Evolutionary conservation across 1,140 invertebrate genomes (phyloP).

Genomic region (Sarcophaga peregrina): DNA sequence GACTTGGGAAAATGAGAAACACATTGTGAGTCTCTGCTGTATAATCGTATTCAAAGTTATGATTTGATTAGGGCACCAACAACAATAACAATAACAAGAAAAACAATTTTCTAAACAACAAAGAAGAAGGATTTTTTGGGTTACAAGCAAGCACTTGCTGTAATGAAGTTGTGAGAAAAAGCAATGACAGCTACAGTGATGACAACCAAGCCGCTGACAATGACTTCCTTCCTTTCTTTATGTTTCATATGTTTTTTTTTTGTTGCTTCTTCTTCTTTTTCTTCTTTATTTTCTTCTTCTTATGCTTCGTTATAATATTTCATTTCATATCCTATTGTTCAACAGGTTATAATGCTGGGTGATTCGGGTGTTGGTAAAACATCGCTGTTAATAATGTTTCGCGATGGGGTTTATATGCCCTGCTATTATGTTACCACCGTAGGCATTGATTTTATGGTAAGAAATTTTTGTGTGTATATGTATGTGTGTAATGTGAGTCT

Average conservation of each 20-base stretch:
- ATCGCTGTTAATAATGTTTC: conserved; percentile 85
- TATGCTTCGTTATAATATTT: conserved; percentile 22
- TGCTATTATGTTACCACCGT: conserved; percentile 95
- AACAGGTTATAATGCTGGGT: conserved; percentile 87
- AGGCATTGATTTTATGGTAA: conserved; percentile 94
- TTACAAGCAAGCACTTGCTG: not conserved
- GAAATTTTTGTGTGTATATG: conserved; percentile 31
- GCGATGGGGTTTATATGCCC: conserved; percentile 85
- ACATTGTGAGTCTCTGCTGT: not conserved
- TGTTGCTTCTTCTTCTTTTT: conserved; percentile 25
- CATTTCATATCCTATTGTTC: conserved; percentile 43
- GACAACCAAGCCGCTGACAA: not conserved
- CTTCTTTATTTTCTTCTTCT: not conserved
- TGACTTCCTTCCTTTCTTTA: not conserved
- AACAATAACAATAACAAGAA: too few species aligned
- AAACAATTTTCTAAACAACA: too few species aligned
- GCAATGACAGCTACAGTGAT: not conserved
- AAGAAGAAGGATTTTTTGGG: not conserved
- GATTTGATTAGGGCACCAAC: too few species aligned
- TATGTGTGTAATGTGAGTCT: not conserved
- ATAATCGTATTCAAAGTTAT: too few species aligned
- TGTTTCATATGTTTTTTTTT: not conserved
- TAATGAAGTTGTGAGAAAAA: too few species aligned
- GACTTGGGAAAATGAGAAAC: not conserved
- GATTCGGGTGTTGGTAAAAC: conserved; percentile 92